Evolutionary conservation across 2,113 vertebrate genomes (phyloP), one percentile per base, ranked within the genome.

Genomic region (Strigops habroptila): DNA sequence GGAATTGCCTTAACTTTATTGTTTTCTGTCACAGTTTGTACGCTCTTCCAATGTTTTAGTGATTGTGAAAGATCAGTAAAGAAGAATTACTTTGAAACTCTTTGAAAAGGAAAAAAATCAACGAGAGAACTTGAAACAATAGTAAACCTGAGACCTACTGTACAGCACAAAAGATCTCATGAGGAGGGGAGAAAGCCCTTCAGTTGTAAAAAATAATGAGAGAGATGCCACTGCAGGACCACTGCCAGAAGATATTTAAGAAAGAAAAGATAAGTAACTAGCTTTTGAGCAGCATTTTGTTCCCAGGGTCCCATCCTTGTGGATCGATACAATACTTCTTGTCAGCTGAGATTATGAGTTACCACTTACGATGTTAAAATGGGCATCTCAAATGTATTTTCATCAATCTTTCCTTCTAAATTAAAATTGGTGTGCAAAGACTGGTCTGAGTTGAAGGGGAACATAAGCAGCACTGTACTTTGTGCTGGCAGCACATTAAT

Each of bases 101-200:
- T 86, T 62, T 73, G 89, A 76, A 93, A 94, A 85, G 39, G 27
- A 65, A 80, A 93, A 93, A 77, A 88, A 86, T 77, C 52, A 77
- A 71, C 8, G 0, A 71, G 88, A 86, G 88, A 92, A 89, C 62
- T 82, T 82, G 52, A 71, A 88, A 85, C 64, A 83, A 83, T 31
- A 77, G 77, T 85, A 94, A 96, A 91, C 78, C 55, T 77, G 64
- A 91, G 67, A 91, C 63, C 49, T 95, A 48, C 59, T 85, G n/a
- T 64, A 67, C 68, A 81, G 63, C 74, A 78, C 73, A 31, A 90
- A 88, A 74, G 37, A 82, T 90, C 85, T 90, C 85, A 75, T 67
- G 87, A 76, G 73, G 55, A 80, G 25, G 25, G 59, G n/a, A 63
- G 64, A 64, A 75, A 89, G 78, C 48, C 70, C 94, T 96, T 91